Evolutionary conservation across 92 coral and sea anemone species (phyloP), one percentile per base, ranked within the genome.

Genomic region (Zoanthus sansibaricus): DNA sequence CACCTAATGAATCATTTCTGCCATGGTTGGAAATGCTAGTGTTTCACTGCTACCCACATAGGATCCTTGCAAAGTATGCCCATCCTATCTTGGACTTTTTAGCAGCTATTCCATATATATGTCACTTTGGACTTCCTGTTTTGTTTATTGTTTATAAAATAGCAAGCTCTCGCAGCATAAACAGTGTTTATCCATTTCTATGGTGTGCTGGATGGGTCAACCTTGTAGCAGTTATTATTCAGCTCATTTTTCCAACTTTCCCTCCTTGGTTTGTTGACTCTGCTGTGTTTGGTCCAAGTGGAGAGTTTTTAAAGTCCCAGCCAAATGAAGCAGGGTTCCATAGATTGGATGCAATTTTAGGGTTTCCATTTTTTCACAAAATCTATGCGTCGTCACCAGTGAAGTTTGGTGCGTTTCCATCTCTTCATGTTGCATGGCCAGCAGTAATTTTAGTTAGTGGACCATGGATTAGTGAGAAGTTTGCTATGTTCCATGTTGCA

Each of bases 241-340:
- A 97, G 83, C 92, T 97, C 74, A 77, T 97, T 59, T 97, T 97
- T 87, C 99, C 99, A 1, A 97, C 99, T 52, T 93, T 98, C 9
- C 99, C 99, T 47, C 99, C 99, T n/a, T 97, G 99, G 99, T 97
- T 93, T 89, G 98, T 95, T 69, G 99, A 97, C 92, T 95, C 98
- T 64, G 99, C 95, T 31, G 99, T 97, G 5, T 97, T 94, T 84
- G 86, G 96, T 86, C 98, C 98, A 7, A 82, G 91, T 72, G 99
- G 99, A 54, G 87, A 94, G 25, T 88, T 93, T 71, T 86, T 97
- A 25, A 97, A 97, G 82, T 87, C 97, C 31, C 98, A 90, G 48
- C 93, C 96, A 44, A 97, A 97, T 89, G 99, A 97, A 86, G 99
- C 99, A 66, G 99, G 98, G 49, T 97, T 97, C 86, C 99, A 97